phyloP scores from a whole-genome alignment of 1,140 invertebrate species.

The Drosophila albomicans region DNA sequence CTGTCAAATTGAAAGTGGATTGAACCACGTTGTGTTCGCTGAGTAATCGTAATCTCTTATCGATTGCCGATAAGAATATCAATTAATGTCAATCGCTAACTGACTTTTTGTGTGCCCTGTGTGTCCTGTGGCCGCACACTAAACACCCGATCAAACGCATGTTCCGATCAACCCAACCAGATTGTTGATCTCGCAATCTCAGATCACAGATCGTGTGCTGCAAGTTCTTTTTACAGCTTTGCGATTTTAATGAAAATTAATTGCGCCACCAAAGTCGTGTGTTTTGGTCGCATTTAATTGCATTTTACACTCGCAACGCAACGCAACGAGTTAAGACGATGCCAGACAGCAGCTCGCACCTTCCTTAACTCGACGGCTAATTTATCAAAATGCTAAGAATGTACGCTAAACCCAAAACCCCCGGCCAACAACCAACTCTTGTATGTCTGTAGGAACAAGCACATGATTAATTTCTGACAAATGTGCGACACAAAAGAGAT shows the following conservation, averaged over 20 bases:
- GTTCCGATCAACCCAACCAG: slow-evolving; percentile 49
- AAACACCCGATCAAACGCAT: slow-evolving; percentile 28
- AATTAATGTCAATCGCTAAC: slow-evolving; percentile 73
- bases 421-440: slow-evolving; percentile 33
- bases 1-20: slow-evolving; percentile 85
- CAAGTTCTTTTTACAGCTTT: slow-evolving; percentile 8
- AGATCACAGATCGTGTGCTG: slow-evolving; percentile 15
- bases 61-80: slow-evolving; percentile 84
- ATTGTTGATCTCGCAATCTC: not conserved
- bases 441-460: slow-evolving; percentile 61
- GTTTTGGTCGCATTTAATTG: slow-evolving; percentile 79
- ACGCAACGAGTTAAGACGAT: slow-evolving; percentile 43
- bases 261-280: slow-evolving; percentile 82
- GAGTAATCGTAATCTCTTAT: slow-evolving; percentile 64
- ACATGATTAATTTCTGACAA: slow-evolving; percentile 84
- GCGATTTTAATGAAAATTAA: slow-evolving; percentile 79
- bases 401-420: slow-evolving; percentile 20
- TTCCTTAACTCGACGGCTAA: slow-evolving; percentile 54
- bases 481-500: slow-evolving; percentile 82
- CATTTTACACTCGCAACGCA: slow-evolving; percentile 68
- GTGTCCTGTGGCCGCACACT: slow-evolving; percentile 1
- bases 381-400: slow-evolving; percentile 68
- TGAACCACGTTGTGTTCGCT: slow-evolving; percentile 57
- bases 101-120: slow-evolving; percentile 27
- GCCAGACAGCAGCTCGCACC: slow-evolving; percentile 58